Conservation (phyloP, 2,888 invertebrate genomes). For the Zaprionus lineosus region DNA sequence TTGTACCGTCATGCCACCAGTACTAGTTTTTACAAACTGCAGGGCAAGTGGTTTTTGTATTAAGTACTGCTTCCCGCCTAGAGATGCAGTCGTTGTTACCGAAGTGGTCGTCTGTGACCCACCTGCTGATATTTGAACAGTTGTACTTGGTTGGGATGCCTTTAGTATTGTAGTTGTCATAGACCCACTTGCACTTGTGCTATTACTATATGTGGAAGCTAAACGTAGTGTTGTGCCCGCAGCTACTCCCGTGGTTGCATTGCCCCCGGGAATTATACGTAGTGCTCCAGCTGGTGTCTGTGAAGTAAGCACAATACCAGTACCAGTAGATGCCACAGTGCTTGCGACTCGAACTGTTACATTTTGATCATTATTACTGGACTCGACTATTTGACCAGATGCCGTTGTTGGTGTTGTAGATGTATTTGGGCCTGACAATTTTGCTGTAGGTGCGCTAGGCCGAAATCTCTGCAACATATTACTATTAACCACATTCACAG, state of each 20-base stretch:
- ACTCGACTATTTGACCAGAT: constrained; percentile 8
- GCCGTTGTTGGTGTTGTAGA: constrained; percentile 23
- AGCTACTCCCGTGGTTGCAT: constrained; percentile 33
- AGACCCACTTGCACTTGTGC: constrained; percentile 24
- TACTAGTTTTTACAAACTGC: constrained; percentile 96
- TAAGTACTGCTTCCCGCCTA: constrained; percentile 88
- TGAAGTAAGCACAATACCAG: constrained; percentile 57
- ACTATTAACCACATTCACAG: constrained; percentile 26
- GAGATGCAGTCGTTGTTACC: constrained; percentile 74
- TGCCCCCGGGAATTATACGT: constrained; percentile 79
- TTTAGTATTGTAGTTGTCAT: constrained; percentile 74
- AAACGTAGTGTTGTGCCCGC: constrained; percentile 80
- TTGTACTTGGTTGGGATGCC: constrained; percentile 49
- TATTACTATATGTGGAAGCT: constrained; percentile 71
- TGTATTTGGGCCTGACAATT: constrained; percentile 46
- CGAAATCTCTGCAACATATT: constrained; percentile 79
- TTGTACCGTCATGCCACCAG: constrained; percentile 93
- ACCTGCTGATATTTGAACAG: constrained; percentile 27
- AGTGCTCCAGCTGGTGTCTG: constrained; percentile 74
- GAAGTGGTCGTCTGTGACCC: constrained; percentile 13
- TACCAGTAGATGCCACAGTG: constrained; percentile 38
- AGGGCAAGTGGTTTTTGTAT: constrained; percentile 86
- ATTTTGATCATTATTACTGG: constrained; percentile 15
- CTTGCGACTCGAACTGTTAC: constrained; percentile 59
- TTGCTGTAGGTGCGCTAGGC: constrained; percentile 55